A percentile compares a stretch with the other conserved stretches of the same genome.
Evolutionary conservation across 2,113 vertebrate species (phyloP).

Genomic region (Cephalopholis sonnerati): DNA sequence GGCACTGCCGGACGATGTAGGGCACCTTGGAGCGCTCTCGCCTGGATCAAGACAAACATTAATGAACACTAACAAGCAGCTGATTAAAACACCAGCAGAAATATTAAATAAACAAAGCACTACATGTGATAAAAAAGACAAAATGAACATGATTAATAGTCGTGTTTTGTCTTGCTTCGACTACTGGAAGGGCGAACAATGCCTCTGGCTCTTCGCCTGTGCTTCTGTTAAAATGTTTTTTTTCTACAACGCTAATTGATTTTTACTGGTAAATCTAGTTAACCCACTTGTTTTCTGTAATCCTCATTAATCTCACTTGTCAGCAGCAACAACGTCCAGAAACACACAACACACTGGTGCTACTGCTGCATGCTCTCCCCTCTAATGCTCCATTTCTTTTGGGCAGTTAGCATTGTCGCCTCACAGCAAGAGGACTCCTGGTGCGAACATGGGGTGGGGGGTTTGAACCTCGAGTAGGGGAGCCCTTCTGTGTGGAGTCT

Average conservation of each 20-base stretch:
- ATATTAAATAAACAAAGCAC: background rate
- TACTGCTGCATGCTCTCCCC: background rate
- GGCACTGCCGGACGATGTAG: conserved; percentile 97
- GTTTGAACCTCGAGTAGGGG: no score
- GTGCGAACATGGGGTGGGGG: no score
- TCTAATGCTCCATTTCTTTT: no score
- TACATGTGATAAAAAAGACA: background rate
- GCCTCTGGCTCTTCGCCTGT: conserved; percentile 12
- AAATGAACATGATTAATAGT: background rate
- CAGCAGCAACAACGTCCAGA: background rate
- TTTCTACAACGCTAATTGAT: conserved; percentile 28
- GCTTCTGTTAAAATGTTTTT: conserved; percentile 30
- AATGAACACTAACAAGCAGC: background rate
- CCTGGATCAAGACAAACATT: conserved; percentile 73
- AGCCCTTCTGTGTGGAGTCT: no score
- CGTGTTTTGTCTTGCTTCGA: background rate
- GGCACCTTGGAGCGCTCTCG: conserved; percentile 98
- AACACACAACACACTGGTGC: background rate
- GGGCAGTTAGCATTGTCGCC: no score
- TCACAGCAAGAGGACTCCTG: no score
- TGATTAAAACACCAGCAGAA: background rate
- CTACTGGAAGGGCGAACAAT: background rate
- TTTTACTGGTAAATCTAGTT: conserved; percentile 10
- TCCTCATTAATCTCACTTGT: conserved; percentile 50
- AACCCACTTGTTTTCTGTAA: conserved; percentile 29